A percentile compares a stretch with the other conserved stretches of the same genome.
Evolutionary conservation across 1,140 invertebrate species (phyloP).

Genomic region (Brachystomella parvula): DNA sequence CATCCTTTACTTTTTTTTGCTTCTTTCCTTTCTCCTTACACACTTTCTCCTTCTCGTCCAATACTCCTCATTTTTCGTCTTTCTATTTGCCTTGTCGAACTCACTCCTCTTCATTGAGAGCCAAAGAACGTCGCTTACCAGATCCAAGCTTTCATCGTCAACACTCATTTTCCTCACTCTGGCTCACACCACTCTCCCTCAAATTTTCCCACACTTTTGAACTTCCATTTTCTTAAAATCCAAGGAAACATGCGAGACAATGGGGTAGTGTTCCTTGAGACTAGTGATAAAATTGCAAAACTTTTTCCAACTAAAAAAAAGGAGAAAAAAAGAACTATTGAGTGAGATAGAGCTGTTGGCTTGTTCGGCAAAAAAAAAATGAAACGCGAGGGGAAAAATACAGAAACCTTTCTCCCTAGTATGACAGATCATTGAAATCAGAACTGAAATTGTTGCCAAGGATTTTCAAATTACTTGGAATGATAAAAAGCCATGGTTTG

Average conservation of each 20-base stretch:
- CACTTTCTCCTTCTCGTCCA: too few species aligned
- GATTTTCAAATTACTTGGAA: neutral
- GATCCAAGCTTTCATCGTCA: neutral
- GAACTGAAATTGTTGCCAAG: too few species aligned
- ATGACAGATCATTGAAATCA: too few species aligned
- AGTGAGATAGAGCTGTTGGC: neutral
- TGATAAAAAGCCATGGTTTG: neutral
- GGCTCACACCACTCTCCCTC: neutral
- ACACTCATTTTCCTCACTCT: neutral
- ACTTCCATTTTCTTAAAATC: neutral
- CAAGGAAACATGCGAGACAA: neutral
- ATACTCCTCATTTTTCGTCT: too few species aligned
- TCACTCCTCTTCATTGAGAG: neutral
- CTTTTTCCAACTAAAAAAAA: too few species aligned
- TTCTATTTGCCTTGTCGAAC: neutral
- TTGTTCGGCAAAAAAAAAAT: too few species aligned
- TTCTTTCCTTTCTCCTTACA: too few species aligned
- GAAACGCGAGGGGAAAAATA: too few species aligned
- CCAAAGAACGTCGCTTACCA: neutral
- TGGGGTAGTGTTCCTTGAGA: too few species aligned
- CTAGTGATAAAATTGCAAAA: too few species aligned
- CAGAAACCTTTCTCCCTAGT: too few species aligned
- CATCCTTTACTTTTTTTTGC: too few species aligned
- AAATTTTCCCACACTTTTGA: neutral
- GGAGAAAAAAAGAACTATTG: neutral